These are phyloP conservation scores for Lycia hirtaria DNA, from an alignment of 2,888 invertebrate genomes.

Conservation along the genomic window DNA sequence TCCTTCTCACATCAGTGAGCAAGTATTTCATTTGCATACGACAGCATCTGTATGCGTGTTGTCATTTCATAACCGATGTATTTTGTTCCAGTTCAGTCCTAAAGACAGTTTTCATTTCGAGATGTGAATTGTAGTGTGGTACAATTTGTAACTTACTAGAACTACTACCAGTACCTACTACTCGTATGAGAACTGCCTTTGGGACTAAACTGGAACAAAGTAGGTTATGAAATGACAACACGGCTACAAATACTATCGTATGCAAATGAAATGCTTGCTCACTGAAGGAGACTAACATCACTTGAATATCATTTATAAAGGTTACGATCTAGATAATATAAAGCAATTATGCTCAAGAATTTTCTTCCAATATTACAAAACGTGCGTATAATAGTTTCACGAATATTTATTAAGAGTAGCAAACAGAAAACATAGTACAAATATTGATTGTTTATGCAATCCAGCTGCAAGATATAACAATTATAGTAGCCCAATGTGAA, in stretches of 20 bases:
- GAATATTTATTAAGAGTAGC: too few relatives aligned
- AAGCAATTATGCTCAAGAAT: neutral
- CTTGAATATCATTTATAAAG: neutral
- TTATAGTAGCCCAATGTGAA: neutral
- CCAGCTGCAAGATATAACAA: neutral
- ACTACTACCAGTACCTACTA: too few relatives aligned
- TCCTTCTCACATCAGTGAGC: constrained; percentile 1
- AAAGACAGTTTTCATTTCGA: constrained; percentile 6
- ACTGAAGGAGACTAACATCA: constrained; percentile 2
- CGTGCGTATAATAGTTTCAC: too few relatives aligned
- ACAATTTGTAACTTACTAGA: too few relatives aligned
- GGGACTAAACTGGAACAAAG: neutral
- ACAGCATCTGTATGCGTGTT: neutral
- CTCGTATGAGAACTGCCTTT: constrained; percentile 6
- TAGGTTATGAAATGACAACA: neutral
- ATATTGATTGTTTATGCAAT: too few relatives aligned
- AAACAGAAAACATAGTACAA: too few relatives aligned
- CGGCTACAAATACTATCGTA: neutral
- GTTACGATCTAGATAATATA: neutral
- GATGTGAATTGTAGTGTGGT: constrained; percentile 14
- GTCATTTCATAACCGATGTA: neutral
- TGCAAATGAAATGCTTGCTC: neutral
- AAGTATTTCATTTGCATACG: neutral
- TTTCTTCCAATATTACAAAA: neutral
- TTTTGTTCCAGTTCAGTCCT: neutral